Base-by-base conservation (phyloP, 2,888 invertebrate genomes). In the Sinhomidia bicolor region DNA sequence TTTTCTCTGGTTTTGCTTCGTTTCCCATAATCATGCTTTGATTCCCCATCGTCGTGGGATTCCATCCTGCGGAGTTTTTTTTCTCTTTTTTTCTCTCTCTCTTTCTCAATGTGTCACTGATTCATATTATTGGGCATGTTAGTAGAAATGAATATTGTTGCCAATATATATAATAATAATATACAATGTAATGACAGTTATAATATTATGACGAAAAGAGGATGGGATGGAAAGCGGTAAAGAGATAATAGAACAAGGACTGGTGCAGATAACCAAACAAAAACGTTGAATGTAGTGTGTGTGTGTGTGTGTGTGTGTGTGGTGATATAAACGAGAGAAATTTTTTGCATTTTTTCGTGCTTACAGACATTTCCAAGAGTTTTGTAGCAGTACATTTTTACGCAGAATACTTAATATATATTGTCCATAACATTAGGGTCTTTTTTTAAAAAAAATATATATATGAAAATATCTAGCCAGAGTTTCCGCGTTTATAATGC, bases 21-120 rank as follows among this genome's bases (percentile, higher is more conserved):
- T 65, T 78, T 78, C 78, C 20, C 76, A 44, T 62, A 60, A 84
- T 85, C 85, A 85, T 85, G 47, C 51, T 78, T 83, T 74, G 36
- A 23, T 51, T 76, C 60, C 10, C 76, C 60, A 85, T 84, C 74
- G 74, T 60, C 76, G 29, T 51, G 76, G 78, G 65, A 85, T 78
- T 85, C 65, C 78, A 74, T 85, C 47, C 76, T 32, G 51, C 44
- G 32, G 29, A 57, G 29, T 36, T 71, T 71, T n/a, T n/a, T n/a
- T n/a, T n/a, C n/a, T n/a, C n/a, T n/a, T n/a, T n/a, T n/a, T n/a
- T n/a, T n/a, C n/a, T n/a, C n/a, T n/a, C n/a, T n/a, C n/a, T n/a
- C 65, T 26, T n/a, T 51, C 20, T 54, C 36, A 71, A 65, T 32
- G 51, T 60, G 74, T 65, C 17, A 12, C 84, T 60, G 44, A 83